Conservation (phyloP, 2,797 vertebrate species). For the Poeciliopsis paucimaculata region DNA sequence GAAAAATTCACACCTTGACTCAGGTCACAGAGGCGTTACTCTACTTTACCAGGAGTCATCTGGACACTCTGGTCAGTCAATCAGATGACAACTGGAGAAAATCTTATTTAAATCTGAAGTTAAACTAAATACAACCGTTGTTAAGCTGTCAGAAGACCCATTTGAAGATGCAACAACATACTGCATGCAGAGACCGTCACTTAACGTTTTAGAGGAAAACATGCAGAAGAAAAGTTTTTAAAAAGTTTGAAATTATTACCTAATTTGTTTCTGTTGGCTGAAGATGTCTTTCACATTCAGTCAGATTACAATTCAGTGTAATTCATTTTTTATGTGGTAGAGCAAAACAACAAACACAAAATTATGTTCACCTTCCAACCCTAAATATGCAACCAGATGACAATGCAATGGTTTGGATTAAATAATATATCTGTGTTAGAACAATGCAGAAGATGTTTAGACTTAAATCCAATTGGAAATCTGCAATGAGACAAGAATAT, state of each 20-base stretch:
- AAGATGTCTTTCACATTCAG: not conserved
- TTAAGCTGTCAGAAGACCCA: not conserved
- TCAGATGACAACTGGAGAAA: not conserved
- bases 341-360: not conserved
- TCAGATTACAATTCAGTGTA: not conserved
- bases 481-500: not conserved
- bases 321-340: not conserved
- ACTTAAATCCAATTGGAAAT: not conserved
- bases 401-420: not conserved
- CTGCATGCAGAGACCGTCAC: not conserved
- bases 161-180: not conserved
- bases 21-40: conserved; percentile 83
- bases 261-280: not conserved
- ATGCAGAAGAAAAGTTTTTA: not conserved
- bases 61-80: conserved; percentile 81
- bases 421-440: conserved; percentile 1
- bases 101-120: not conserved
- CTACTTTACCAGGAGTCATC: conserved; percentile 80
- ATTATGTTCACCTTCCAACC: not conserved
- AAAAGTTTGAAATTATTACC: not conserved
- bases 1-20: conserved; percentile 78
- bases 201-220: not conserved
- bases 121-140: not conserved
- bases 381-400: not conserved
- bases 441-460: not conserved